phyloP scores from a whole-genome alignment of 2,797 vertebrate genomes.

The Muscicapa striata region DNA sequence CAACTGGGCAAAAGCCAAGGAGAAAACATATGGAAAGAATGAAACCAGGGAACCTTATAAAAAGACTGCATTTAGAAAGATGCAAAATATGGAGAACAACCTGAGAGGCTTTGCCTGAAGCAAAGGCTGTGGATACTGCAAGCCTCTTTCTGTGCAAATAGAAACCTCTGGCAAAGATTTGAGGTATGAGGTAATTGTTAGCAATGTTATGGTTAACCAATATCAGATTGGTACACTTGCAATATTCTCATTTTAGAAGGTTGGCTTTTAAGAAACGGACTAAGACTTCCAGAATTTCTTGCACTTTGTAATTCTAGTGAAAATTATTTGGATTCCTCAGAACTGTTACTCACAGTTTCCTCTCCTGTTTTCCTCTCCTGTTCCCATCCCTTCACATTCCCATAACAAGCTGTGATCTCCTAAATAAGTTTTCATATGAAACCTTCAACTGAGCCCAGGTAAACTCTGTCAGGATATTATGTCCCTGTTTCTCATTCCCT shows the following conservation, averaged over 20 bases:
- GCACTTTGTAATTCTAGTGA: background rate
- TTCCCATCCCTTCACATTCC: background rate
- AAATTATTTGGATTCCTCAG: background rate
- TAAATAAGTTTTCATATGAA: background rate
- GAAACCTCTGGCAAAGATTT: background rate
- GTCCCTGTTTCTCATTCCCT: background rate
- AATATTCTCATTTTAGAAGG: background rate
- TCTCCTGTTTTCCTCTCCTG: background rate
- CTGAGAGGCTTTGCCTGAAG: background rate
- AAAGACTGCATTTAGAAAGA: conserved; percentile 15
- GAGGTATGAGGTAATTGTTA: background rate
- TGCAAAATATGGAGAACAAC: background rate
- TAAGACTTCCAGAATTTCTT: background rate
- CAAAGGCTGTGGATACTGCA: background rate
- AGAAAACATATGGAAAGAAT: conserved; percentile 52
- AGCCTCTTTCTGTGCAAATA: background rate
- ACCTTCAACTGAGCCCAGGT: background rate
- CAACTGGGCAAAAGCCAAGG: background rate
- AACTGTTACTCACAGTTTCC: background rate
- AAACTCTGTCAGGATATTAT: background rate
- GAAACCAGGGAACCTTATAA: conserved; percentile 8
- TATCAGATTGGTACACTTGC: background rate
- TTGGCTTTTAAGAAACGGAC: background rate
- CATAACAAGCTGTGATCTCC: background rate
- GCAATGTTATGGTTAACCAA: background rate